These are phyloP conservation scores for Ceramica pisi DNA, from an alignment of 2,888 invertebrate genomes.

Conservation along the genomic window DNA sequence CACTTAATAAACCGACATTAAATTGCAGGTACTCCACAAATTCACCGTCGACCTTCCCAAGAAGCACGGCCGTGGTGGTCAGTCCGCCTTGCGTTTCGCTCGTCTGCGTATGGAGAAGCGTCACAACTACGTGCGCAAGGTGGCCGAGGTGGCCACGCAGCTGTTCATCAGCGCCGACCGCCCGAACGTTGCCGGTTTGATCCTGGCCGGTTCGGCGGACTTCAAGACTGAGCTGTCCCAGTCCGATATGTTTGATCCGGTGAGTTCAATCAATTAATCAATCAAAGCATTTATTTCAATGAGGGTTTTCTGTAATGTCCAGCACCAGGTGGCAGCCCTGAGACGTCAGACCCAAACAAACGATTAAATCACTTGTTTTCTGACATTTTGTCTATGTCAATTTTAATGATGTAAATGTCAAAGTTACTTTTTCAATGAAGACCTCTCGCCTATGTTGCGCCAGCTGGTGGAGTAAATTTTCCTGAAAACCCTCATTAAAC, in stretches of 20 bases:
- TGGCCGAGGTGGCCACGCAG: slow-evolving; percentile 95
- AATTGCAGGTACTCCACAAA: slow-evolving; percentile 95
- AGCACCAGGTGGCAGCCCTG: too few relatives aligned
- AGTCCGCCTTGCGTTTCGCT: slow-evolving; percentile 99
- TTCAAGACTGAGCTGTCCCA: slow-evolving; percentile 99
- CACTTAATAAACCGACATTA: neutral
- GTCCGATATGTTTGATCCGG: slow-evolving; percentile 99
- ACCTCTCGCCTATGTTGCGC: too few relatives aligned
- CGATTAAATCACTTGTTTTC: too few relatives aligned
- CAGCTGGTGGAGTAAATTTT: too few relatives aligned
- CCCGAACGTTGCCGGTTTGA: slow-evolving; percentile 99
- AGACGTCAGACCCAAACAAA: too few relatives aligned
- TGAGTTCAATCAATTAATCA: slow-evolving; percentile 89
- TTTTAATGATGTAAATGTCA: too few relatives aligned
- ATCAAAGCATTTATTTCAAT: too few relatives aligned
- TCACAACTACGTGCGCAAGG: slow-evolving; percentile 99
- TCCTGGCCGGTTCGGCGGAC: slow-evolving; percentile 99
- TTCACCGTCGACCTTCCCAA: slow-evolving; percentile 99
- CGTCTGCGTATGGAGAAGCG: slow-evolving; percentile 99
- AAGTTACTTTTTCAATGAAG: too few relatives aligned
- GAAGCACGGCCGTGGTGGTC: slow-evolving; percentile 99
- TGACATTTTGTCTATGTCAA: too few relatives aligned
- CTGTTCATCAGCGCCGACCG: slow-evolving; percentile 99
- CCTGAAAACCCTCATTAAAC: too few relatives aligned
- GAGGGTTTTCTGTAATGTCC: too few relatives aligned